Evolutionary conservation across 2,888 invertebrate genomes (phyloP).

Genomic region (Andrena minutula): DNA sequence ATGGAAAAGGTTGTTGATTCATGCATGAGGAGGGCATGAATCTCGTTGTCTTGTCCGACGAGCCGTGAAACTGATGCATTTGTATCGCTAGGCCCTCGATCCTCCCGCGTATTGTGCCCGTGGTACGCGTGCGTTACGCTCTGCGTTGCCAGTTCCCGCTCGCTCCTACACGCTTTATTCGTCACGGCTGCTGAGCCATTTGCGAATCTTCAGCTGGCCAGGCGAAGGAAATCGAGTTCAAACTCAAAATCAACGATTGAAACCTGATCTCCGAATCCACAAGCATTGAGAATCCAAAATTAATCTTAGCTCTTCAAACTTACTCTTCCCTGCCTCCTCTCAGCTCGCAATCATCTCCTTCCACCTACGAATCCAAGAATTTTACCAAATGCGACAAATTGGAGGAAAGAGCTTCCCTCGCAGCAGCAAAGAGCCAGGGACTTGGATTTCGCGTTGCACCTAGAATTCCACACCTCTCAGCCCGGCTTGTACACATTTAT

Average conservation of each 20-base stretch:
- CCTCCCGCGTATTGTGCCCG: slow-evolving; percentile 45
- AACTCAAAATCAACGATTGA: not conserved
- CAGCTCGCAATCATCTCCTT: too few relatives aligned
- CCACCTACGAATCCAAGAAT: not conserved
- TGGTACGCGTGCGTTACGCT: slow-evolving; percentile 58
- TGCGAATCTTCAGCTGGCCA: not conserved
- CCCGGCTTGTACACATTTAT: slow-evolving; percentile 53
- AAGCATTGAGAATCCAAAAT: too few relatives aligned
- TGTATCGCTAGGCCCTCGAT: slow-evolving; percentile 75
- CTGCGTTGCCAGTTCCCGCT: slow-evolving; percentile 26
- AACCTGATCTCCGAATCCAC: not conserved
- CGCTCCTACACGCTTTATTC: slow-evolving; percentile 22
- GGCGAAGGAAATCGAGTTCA: not conserved
- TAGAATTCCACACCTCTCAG: slow-evolving; percentile 39
- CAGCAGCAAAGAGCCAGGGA: not conserved
- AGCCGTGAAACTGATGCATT: slow-evolving; percentile 85
- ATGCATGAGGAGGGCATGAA: slow-evolving; percentile 82
- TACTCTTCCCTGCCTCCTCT: too few relatives aligned
- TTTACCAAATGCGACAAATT: not conserved
- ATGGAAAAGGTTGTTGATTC: slow-evolving; percentile 84
- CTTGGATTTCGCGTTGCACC: slow-evolving; percentile 15
- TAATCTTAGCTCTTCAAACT: too few relatives aligned
- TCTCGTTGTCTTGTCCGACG: slow-evolving; percentile 83
- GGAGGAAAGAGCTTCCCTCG: not conserved
- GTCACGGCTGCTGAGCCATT: slow-evolving; percentile 1